Base-by-base conservation (phyloP, 2,797 vertebrate genomes). In the Eleutherodactylus coqui region DNA sequence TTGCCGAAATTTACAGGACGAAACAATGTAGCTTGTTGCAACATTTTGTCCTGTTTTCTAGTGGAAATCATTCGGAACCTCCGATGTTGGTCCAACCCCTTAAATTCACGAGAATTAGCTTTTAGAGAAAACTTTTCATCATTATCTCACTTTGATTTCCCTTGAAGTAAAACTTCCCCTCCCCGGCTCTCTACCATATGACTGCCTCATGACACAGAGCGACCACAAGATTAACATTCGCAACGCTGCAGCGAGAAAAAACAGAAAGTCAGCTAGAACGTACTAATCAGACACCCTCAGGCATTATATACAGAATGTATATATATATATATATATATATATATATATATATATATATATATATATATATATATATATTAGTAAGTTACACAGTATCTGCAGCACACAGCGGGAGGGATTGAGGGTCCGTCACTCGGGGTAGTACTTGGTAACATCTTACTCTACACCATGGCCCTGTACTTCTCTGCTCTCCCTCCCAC, bases 121-220 rank as follows among this genome's bases (percentile, higher is more conserved):
- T 62, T 17, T 29, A 60, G 41, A 24, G 51, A 53, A 36, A 60
- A 62, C 19, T 21, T 32, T 21, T 43, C 29, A 32, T 11, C 43
- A 32, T 29, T 70, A 45, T 38, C 24, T 36, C n/a, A n/a, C n/a
- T 55, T 8, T n/a, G 4, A 11, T 82, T 82, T 53, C 24, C 6
- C 41, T 36, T n/a, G 27, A 67, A 47, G 11, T 34, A 21, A 24
- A 29, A 47, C 41, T 82, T 70, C 70, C 69, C 41, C 38, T 73
- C 41, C 17, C 53, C n/a, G 29, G 19, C 70, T 75, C 55, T 9
- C 19, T 62, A 19, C 38, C 85, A 32, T 67, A 82, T 86, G 85
- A 86, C 79, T 67, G 11, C 47, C 85, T 55, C n/a, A 67, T 82
- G 85, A 76, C 85, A 85, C 58, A 21, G 38, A 38, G 45, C 43